Evolutionary conservation across 2,888 invertebrate species (phyloP).

Genomic region (Mesorhabditis belari): DNA sequence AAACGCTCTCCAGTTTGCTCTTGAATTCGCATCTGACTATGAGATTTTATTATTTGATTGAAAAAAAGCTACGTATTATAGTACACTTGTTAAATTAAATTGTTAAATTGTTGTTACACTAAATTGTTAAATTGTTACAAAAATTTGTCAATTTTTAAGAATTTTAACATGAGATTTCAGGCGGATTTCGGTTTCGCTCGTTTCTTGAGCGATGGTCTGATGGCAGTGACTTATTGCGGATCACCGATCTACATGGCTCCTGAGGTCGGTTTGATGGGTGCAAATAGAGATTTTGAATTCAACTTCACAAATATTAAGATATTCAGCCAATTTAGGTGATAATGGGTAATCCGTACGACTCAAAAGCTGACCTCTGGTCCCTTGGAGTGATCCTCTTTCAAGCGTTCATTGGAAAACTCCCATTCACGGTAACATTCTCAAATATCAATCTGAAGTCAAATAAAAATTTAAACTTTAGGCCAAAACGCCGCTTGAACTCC

Average conservation of each 20-base stretch:
- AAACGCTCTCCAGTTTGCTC: too few species aligned
- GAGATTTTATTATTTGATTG: too few species aligned
- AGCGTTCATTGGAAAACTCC: conserved; percentile 94
- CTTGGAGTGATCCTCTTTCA: conserved; percentile 97
- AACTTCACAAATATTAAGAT: background rate
- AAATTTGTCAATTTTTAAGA: too few species aligned
- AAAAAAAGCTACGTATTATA: too few species aligned
- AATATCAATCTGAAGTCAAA: too few species aligned
- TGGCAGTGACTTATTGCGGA: conserved; percentile 98
- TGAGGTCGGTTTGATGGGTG: conserved; percentile 24
- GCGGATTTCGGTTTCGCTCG: conserved; percentile 97
- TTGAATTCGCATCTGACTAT: too few species aligned
- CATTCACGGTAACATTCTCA: conserved; percentile 70
- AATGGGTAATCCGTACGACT: conserved; percentile 95
- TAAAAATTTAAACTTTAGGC: conserved; percentile 63
- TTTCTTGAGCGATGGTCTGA: conserved; percentile 94
- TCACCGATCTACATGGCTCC: conserved; percentile 99
- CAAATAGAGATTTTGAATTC: too few species aligned
- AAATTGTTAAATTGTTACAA: too few species aligned
- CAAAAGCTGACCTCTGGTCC: conserved; percentile 98
- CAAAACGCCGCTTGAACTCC: conserved; percentile 90
- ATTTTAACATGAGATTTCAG: too few species aligned
- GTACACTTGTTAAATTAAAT: too few species aligned
- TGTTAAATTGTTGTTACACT: too few species aligned
- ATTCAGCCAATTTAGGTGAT: conserved; percentile 63